Evolutionary conservation across 2,888 invertebrate genomes (phyloP), one percentile per base, ranked within the genome.

Genomic region (Hemicrepidius hirtus): DNA sequence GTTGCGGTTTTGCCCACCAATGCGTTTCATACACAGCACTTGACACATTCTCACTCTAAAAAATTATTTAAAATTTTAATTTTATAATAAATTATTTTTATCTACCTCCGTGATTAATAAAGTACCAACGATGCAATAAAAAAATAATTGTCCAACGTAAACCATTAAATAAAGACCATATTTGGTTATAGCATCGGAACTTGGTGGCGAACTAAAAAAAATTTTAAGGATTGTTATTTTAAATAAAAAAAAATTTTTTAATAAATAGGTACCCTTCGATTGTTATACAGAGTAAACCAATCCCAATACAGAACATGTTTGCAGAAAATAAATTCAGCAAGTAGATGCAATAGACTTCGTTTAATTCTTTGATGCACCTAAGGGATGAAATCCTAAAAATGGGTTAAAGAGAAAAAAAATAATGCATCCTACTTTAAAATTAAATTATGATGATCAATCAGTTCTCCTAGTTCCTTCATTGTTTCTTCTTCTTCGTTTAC

Each of bases 1-100:
- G 69, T 55, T 70, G 73, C 12, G 53, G 35, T 24, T 59, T 70
- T 3, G 63, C 5, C 32, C 69, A 68, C 75, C 75, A 75, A 12
- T 67, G 50, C 3, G 72, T 70, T 9, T 68, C 62, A 20, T 70
- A 75, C 7, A 73, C 49, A 12, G 67, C 24, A 20, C 63, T 63
- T 5, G 64, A 40, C 3, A 75, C 53, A 16, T 59, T 68, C n/a
- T 37, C 18, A 3, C 69, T 57, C 75, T 75, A 24, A 12, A 72
- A 63, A 24, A 24, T 2, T 24, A 24, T 24, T 24, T 2, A 3
- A 24, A 5, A 3, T 24, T 3, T 5, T 24, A 5, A 24, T 24
- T 24, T 24, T n/a, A n/a, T n/a, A n/a, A n/a, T n/a, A n/a, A n/a
- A n/a, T n/a, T n/a, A n/a, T 24, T 24, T 24, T 24, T 24, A 24